Conservation (phyloP, 2,113 vertebrate species). For the Pterocles orientalis region DNA sequence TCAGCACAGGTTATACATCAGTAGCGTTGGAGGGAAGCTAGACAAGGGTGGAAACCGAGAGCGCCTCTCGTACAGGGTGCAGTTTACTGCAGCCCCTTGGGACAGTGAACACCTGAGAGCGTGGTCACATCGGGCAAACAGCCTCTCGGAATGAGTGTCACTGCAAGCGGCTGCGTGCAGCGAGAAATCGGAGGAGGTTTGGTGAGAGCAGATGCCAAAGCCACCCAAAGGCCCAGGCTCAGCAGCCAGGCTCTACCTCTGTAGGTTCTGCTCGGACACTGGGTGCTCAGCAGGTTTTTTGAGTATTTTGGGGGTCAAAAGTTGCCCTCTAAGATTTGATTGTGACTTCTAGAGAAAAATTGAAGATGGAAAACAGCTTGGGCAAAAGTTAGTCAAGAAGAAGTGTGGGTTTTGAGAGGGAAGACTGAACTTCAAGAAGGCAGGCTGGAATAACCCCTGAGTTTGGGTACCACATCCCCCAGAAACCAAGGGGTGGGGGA, state of each 20-base stretch:
- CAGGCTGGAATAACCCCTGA: not conserved
- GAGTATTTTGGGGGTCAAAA: fast-evolving
- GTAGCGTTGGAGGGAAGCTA: not conserved
- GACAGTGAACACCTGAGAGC: fast-evolving
- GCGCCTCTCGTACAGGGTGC: fast-evolving
- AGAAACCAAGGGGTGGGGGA: not conserved
- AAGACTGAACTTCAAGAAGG: not conserved
- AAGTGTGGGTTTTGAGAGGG: not conserved
- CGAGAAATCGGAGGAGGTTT: not conserved
- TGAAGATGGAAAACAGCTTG: not conserved
- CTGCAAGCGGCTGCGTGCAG: not conserved
- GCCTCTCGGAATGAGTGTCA: fast-evolving
- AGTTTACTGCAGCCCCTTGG: not conserved
- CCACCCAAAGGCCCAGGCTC: not conserved
- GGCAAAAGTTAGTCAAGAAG: not conserved
- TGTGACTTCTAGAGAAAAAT: not conserved
- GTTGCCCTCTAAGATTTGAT: not conserved
- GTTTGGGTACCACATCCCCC: not conserved
- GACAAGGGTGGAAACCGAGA: not conserved
- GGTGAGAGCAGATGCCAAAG: not conserved
- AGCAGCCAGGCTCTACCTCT: too few relatives aligned
- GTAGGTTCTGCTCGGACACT: fast-evolving
- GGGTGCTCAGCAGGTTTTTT: fast-evolving
- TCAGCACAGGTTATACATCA: fast-evolving
- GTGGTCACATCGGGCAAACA: not conserved